Evolutionary conservation across 1,140 invertebrate genomes (phyloP).

Genomic region (Mesaphorura yosii): DNA sequence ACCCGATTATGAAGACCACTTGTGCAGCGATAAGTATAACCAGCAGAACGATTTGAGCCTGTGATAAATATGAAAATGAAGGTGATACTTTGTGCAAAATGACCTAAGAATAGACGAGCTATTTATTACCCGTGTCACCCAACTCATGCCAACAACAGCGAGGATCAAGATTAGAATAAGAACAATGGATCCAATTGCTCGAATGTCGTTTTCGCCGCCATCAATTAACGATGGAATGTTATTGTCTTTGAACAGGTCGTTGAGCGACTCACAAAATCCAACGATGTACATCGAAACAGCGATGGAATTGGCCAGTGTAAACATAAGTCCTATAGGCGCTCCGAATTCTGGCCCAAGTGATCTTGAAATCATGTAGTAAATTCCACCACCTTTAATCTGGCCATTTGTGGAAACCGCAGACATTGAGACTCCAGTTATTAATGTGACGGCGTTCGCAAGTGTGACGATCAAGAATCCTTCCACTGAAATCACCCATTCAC

Average conservation of each 20-base stretch:
- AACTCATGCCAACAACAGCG: conserved; percentile 42
- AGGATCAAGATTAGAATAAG: conserved; percentile 37
- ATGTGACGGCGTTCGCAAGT: conserved; percentile 44
- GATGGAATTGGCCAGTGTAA: conserved; percentile 40
- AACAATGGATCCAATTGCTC: conserved; percentile 36
- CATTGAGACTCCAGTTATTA: conserved; percentile 52
- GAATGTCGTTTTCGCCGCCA: conserved; percentile 38
- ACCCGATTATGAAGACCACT: conserved; percentile 46
- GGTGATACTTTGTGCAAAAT: not conserved
- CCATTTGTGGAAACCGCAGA: conserved; percentile 56
- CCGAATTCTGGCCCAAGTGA: conserved; percentile 55
- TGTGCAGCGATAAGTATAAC: conserved; percentile 47
- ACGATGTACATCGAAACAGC: conserved; percentile 53
- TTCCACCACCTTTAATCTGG: conserved; percentile 43
- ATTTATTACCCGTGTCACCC: conserved; percentile 34
- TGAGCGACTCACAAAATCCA: conserved; percentile 50
- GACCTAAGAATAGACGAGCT: not conserved
- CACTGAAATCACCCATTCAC: conserved; percentile 30
- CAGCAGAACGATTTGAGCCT: conserved; percentile 50
- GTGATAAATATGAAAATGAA: conserved; percentile 33
- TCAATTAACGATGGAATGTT: conserved; percentile 31
- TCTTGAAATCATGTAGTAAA: conserved; percentile 54
- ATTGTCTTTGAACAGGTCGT: conserved; percentile 36
- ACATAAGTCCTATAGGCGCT: conserved; percentile 43
- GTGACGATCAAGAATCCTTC: conserved; percentile 38